Conservation (phyloP, 2,797 vertebrate species). For the Anguilla anguilla region DNA sequence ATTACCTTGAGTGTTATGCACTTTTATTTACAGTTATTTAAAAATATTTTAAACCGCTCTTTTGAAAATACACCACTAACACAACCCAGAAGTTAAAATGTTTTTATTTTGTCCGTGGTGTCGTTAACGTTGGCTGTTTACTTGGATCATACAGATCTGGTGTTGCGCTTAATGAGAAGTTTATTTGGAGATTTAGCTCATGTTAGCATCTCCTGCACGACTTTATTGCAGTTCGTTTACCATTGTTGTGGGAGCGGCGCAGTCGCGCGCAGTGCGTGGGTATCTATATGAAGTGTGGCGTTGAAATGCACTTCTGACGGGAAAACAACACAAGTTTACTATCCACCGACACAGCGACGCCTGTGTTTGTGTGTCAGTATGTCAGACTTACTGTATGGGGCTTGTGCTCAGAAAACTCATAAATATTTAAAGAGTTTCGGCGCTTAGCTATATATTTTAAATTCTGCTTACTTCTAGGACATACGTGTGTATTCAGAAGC, state of each 20-base stretch:
- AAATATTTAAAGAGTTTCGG: not conserved
- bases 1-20: not conserved
- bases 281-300: not conserved
- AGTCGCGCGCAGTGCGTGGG: not conserved
- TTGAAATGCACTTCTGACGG: not conserved
- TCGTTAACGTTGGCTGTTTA: conserved; percentile 12
- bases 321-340: conserved; percentile 15
- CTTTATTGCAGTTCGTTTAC: not conserved
- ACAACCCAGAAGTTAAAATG: not conserved
- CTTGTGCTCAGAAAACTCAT: not conserved
- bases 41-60: not conserved
- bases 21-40: not conserved
- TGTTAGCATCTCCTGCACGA: not conserved
- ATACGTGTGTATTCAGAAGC: not conserved
- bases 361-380: conserved; percentile 18
- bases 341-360: not conserved
- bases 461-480: not conserved
- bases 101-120: not conserved
- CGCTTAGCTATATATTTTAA: not conserved
- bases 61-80: not conserved
- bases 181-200: not conserved
- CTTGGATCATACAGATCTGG: not conserved
- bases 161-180: conserved; percentile 13
- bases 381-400: not conserved
- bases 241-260: not conserved